phyloP scores from a whole-genome alignment of 1,140 invertebrate species.

The Drosophila navojoa region DNA sequence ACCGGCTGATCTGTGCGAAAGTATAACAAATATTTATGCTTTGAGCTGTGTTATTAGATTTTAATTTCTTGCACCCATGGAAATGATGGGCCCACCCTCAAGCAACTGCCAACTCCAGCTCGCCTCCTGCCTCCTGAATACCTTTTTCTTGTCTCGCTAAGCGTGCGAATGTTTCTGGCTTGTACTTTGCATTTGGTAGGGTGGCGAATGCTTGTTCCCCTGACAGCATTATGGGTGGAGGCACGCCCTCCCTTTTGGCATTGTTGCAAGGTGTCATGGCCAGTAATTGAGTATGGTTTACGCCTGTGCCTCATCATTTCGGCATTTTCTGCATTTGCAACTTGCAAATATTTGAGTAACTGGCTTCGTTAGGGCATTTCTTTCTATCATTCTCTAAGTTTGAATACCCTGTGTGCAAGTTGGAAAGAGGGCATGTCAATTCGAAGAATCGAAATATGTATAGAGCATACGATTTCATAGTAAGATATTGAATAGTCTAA shows the following conservation, averaged over 20 bases:
- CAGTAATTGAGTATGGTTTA: conserved; percentile 76
- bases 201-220: conserved; percentile 14
- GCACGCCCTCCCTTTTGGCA: conserved; percentile 13
- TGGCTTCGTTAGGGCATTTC: conserved; percentile 66
- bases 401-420: conserved; percentile 3
- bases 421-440: background rate
- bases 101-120: conserved; percentile 16
- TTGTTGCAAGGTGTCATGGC: conserved; percentile 76
- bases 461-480: too few relatives aligned
- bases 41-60: conserved; percentile 82
- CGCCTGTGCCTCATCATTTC: conserved; percentile 56
- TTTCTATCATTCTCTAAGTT: conserved; percentile 15
- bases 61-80: conserved; percentile 80
- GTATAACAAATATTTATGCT: conserved; percentile 82
- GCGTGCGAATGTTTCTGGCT: conserved; percentile 72
- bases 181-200: conserved; percentile 69
- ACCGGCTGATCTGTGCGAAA: conserved; percentile 51
- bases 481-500: too few relatives aligned
- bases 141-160: conserved; percentile 4
- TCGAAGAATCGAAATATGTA: background rate
- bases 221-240: background rate
- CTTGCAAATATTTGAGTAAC: conserved; percentile 78
- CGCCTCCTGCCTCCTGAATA: background rate
- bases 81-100: conserved; percentile 46
- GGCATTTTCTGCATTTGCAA: conserved; percentile 68